Evolutionary conservation across 2,888 invertebrate species (phyloP).

Genomic region (Leucophenga montana): DNA sequence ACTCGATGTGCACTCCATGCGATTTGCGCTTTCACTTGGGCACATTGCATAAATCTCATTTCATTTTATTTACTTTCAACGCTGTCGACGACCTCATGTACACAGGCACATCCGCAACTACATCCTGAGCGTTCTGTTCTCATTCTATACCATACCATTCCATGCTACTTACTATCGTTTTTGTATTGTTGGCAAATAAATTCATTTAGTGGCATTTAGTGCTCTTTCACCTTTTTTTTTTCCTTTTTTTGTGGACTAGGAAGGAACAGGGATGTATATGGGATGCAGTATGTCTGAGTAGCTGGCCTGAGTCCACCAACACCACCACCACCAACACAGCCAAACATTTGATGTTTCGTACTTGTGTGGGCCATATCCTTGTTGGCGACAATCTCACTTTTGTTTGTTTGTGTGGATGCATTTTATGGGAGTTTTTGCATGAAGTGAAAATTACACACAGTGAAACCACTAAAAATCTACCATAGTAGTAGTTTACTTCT

Average conservation of each 20-base stretch:
- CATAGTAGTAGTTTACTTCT: constrained; percentile 55
- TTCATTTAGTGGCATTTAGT: constrained; percentile 69
- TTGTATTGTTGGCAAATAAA: constrained; percentile 55
- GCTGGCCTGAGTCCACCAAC: not conserved
- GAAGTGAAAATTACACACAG: constrained; percentile 64
- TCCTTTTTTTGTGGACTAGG: not conserved
- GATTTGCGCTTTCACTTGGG: constrained; percentile 33
- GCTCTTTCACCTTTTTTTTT: constrained; percentile 66
- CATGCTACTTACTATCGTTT: constrained; percentile 21
- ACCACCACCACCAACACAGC: no score
- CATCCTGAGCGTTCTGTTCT: constrained; percentile 41
- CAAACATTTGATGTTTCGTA: no score
- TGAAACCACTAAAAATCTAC: constrained; percentile 46
- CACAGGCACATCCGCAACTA: not conserved
- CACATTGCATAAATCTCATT: constrained; percentile 69
- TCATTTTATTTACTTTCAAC: constrained; percentile 67
- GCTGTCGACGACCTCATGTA: not conserved
- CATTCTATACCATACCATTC: no score
- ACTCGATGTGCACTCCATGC: no score
- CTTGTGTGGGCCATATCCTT: constrained; percentile 31
- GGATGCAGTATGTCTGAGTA: no score
- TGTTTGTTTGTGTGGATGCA: constrained; percentile 4
- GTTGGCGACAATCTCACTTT: constrained; percentile 52
- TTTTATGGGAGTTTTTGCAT: constrained; percentile 50
- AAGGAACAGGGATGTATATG: not conserved